Evolutionary conservation across 2,113 vertebrate species (phyloP), one percentile per base, ranked within the genome.

Genomic region (Pterocles orientalis): DNA sequence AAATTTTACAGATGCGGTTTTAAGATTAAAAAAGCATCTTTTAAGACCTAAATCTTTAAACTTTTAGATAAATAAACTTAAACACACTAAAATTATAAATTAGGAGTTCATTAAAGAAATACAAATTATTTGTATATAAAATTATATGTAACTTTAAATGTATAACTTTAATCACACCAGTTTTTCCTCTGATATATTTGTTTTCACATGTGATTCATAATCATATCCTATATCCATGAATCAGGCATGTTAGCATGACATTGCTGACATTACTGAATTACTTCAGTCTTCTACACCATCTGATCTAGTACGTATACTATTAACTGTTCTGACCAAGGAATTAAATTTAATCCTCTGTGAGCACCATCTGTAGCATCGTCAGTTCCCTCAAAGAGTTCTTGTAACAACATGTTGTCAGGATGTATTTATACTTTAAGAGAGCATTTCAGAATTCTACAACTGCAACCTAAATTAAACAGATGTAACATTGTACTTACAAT

Each of bases 321-420:
- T 96, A 96, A 96, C 96, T 96, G 95, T 97, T 96, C 96, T 84
- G 91, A 57, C 61, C 83, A 84, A 78, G 92, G 96, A 96, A 95
- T 96, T 88, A 96, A 96, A 95, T 96, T 96, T 95, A 96, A 96
- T 97, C 96, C 95, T 84, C 95, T 84, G 65, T 75, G 45, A 95
- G 90, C 86, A 94, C 91, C 92, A 96, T 94, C 88, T 97, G 92
- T 95, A 95, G 92, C 88, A 96, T 96, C 86, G 2, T 82, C 91
- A 84, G 89, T 71, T 92, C 94, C 39, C 81, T 91, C 80, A 78
- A n/a, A n/a, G 39, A 95, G 90, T 92, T 96, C 90, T 69, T 95
- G 91, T 92, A 96, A 94, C 94, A 92, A 91, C 94, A 95, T 69
- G 91, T 66, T 97, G 96, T 95, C 96, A 96, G 91, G 66, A 92